Evolutionary conservation across 2,113 vertebrate genomes (phyloP).

Genomic region (Dolichallabes microphthalmus): DNA sequence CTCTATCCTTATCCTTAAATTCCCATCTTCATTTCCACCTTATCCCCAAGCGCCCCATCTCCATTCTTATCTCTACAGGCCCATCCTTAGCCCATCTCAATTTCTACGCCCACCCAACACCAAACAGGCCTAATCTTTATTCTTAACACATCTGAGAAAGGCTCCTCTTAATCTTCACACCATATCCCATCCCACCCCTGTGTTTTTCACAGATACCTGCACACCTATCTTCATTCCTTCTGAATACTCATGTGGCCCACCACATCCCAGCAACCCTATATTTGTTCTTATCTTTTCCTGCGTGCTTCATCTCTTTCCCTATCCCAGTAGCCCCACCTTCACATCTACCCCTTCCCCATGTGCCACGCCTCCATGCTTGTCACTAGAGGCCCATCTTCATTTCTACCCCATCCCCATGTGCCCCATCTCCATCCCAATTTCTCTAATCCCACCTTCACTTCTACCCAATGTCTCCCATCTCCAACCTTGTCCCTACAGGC

Average conservation of each 20-base stretch:
- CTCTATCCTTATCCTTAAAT: background rate
- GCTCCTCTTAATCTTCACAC: no score
- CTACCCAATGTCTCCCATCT: background rate
- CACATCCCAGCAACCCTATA: background rate
- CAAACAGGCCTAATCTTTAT: no score
- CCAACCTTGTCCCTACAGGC: background rate
- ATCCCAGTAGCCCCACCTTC: no score
- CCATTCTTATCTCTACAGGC: background rate
- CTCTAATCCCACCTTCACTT: background rate
- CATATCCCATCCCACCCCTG: background rate
- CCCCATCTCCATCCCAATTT: background rate
- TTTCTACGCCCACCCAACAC: no score
- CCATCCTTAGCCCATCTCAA: no score
- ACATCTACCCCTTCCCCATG: no score
- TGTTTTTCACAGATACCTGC: no score
- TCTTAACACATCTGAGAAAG: no score
- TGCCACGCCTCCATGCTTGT: background rate
- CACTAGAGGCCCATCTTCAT: no score
- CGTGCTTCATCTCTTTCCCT: background rate
- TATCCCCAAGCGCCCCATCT: background rate
- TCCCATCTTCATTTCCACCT: background rate
- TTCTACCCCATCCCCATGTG: background rate
- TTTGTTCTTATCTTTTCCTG: no score
- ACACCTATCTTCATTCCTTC: no score
- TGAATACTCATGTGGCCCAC: no score